Percentiles rank a stretch among this genome's conserved stretches.
These are phyloP conservation scores for Cephus sareptanus DNA, from an alignment of 2,888 invertebrate species.

Conservation along the genomic window DNA sequence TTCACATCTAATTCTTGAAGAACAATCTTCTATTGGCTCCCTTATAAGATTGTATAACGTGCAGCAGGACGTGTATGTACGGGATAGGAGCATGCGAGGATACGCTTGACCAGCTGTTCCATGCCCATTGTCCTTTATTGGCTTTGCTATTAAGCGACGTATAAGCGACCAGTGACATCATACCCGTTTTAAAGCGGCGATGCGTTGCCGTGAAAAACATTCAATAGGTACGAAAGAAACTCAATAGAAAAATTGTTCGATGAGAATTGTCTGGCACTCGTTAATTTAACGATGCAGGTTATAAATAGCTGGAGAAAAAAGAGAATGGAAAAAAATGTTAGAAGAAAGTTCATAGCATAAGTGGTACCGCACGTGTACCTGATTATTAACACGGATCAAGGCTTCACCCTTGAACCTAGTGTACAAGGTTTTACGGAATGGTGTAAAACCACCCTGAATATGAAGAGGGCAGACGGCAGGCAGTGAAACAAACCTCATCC, in stretches of 20 bases:
- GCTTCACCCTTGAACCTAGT: background rate
- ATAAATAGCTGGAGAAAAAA: background rate
- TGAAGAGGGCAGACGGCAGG: background rate
- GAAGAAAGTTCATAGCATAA: background rate
- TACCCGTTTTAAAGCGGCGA: conserved; percentile 27
- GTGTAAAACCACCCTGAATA: background rate
- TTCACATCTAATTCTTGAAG: background rate
- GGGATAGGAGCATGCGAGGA: conserved; percentile 29
- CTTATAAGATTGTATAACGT: background rate
- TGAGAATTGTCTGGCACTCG: background rate
- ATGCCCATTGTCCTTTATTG: conserved; percentile 48
- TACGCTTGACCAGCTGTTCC: conserved; percentile 44
- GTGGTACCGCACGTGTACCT: background rate
- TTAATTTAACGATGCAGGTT: conserved; percentile 37
- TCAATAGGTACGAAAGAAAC: background rate
- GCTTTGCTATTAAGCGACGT: conserved; percentile 12
- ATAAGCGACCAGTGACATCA: conserved; percentile 31
- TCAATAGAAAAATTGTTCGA: background rate
- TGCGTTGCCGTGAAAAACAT: conserved; percentile 13
- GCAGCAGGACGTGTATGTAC: background rate
- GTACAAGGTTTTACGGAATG: background rate
- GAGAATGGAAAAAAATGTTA: background rate
- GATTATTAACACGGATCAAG: background rate
- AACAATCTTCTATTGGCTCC: background rate
- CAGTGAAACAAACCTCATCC: background rate